Percentiles rank a stretch among this genome's conserved stretches.
phyloP scores from a whole-genome alignment of 1,140 invertebrate genomes.

The Lasaia peninsularis region DNA sequence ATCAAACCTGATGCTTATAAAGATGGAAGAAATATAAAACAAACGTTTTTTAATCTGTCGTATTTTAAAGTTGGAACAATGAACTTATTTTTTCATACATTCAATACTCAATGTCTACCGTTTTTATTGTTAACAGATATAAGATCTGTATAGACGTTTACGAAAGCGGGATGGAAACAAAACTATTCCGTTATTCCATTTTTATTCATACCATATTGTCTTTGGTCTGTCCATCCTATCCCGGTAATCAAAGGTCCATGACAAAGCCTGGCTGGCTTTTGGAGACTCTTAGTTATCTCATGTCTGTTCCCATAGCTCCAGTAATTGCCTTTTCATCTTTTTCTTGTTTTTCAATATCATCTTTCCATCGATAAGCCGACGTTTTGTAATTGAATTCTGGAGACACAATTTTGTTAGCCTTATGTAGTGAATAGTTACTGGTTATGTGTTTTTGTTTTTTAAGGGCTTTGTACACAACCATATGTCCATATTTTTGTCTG shows the following conservation, averaged over 20 bases:
- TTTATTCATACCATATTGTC: slow-evolving; percentile 45
- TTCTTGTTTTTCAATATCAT: slow-evolving; percentile 26
- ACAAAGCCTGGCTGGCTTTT: slow-evolving; percentile 55
- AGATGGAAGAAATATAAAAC: too few relatives aligned
- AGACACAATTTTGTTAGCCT: neutral
- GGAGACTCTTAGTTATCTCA: slow-evolving; percentile 40
- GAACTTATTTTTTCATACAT: neutral
- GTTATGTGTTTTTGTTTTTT: too few relatives aligned
- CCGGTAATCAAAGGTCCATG: slow-evolving; percentile 59
- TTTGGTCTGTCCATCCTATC: slow-evolving; percentile 40
- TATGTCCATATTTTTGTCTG: too few relatives aligned
- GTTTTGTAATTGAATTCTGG: slow-evolving; percentile 20
- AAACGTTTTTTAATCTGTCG: too few relatives aligned
- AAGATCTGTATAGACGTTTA: slow-evolving; percentile 33
- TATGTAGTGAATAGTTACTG: neutral
- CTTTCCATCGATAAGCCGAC: slow-evolving; percentile 26
- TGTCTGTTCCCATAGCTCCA: slow-evolving; percentile 48
- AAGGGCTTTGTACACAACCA: too few relatives aligned
- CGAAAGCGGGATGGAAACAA: slow-evolving; percentile 41
- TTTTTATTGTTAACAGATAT: slow-evolving; percentile 28
- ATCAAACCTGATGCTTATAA: too few relatives aligned
- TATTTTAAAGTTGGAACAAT: neutral
- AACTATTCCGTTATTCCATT: slow-evolving; percentile 48
- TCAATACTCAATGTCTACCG: slow-evolving; percentile 14
- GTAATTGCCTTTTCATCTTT: slow-evolving; percentile 65